Evolutionary conservation across 1,140 invertebrate species (phyloP), one percentile per base, ranked within the genome.

Genomic region (Hyposmocoma kahamanoa): DNA sequence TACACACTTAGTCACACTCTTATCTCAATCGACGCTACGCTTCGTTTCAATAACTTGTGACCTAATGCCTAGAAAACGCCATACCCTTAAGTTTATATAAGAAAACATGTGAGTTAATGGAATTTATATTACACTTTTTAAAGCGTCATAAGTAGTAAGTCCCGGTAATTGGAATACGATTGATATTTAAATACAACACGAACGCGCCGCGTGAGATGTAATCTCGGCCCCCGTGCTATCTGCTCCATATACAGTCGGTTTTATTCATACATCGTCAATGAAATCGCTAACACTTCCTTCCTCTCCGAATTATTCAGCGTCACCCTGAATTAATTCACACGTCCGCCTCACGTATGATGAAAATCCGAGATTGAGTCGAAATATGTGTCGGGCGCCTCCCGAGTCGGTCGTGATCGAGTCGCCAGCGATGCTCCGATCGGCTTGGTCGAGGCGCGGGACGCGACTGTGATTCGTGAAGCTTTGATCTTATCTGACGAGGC

Each of bases 401-500:
- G 65, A 30, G 42, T 51, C 56, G 64, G 47, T 52, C 30, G 50
- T 61, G 72, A 55, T 80, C 48, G 72, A 79, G 67, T 70, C 54
- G 22, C 34, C 22, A n/a, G n/a, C 32, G 58, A 67, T 51, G 72
- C 75, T 59, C 73, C 61, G 32, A 20, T 59, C 67, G 62, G 44
- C 44, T 24, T 61, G 75, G 69, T 81, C 56, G 78, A 81, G 69
- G 64, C 65, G 52, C 53, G 59, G 28, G 47, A n/a, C 53, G 50
- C 36, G 63, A 66, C 75, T 38, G 53, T 85, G 82, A 85, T 73
- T 71, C 20, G 32, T 73, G 52, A 83, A 85, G 78, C 82, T 85
- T 85, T 85, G 82, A 85, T 85, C 82, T 85, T 83, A 85, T 82
- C 79, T 85, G 82, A 85, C 48, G 17, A 39, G 8, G 24, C 11